These are phyloP conservation scores for Benitochromis conjunctus DNA, from an alignment of 2,113 vertebrate genomes.

Conservation along the genomic window DNA sequence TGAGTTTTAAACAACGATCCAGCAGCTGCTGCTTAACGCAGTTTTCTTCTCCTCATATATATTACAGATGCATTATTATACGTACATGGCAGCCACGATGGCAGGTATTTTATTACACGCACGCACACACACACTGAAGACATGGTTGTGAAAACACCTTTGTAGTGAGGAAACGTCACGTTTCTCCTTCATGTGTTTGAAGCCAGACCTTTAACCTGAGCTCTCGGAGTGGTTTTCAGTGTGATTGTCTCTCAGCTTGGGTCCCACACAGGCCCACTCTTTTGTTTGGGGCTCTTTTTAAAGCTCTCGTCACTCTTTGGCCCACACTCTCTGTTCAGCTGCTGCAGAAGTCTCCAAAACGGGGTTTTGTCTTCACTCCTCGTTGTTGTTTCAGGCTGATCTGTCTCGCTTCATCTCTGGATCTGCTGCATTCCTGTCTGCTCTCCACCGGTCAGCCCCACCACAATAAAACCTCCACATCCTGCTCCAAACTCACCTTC, in stretches of 20 bases:
- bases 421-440: constrained; percentile 41
- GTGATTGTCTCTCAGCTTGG: rapidly evolving
- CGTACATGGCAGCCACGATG: not conserved
- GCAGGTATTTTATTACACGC: not conserved
- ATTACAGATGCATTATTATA: not conserved
- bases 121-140: not conserved
- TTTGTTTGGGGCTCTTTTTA: not conserved
- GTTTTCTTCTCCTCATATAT: not conserved
- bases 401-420: not conserved
- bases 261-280: not conserved
- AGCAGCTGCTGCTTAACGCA: too few relatives aligned
- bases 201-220: not conserved
- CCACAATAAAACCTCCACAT: not conserved
- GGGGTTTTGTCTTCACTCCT: not conserved
- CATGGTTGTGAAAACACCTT: not conserved
- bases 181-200: not conserved
- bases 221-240: not conserved
- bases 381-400: not conserved
- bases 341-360: not conserved
- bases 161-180: not conserved
- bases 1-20: too few relatives aligned
- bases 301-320: not conserved
- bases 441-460: not conserved
- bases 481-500: not conserved
- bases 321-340: not conserved